A percentile compares a stretch with the other conserved stretches of the same genome.
Evolutionary conservation across 1,140 invertebrate genomes (phyloP).

Genomic region (Cyphomyrmex costatus): DNA sequence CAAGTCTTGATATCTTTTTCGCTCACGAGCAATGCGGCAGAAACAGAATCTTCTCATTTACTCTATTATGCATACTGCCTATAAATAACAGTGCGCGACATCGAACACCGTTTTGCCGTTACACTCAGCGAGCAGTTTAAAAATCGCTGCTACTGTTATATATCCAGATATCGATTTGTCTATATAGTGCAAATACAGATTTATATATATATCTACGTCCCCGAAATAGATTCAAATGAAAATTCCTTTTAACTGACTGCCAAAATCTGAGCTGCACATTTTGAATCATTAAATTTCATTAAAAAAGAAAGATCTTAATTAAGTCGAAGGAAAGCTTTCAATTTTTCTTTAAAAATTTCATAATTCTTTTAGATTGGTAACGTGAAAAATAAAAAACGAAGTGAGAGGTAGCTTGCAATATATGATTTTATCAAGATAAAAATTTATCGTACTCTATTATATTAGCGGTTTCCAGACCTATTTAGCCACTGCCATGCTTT

Average conservation of each 20-base stretch:
- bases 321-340: background rate
- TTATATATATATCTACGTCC: slow-evolving; percentile 18
- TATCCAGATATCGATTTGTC: slow-evolving; percentile 30
- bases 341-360: background rate
- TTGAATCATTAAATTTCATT: background rate
- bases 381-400: background rate
- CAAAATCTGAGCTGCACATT: background rate
- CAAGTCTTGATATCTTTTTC: slow-evolving; percentile 60
- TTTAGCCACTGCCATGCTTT: background rate
- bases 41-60: slow-evolving; percentile 58
- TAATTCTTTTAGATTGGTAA: background rate
- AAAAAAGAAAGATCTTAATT: background rate
- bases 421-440: background rate
- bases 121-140: slow-evolving; percentile 10
- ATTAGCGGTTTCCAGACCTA: background rate
- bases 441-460: background rate
- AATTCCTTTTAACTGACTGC: background rate
- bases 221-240: slow-evolving; percentile 9
- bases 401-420: background rate
- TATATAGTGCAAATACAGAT: background rate
- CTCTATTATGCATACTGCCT: slow-evolving; percentile 36
- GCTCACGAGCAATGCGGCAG: background rate
- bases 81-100: slow-evolving; percentile 40
- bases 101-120: slow-evolving; percentile 20
- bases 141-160: background rate